These are phyloP conservation scores for Leucophenga varia DNA, from an alignment of 1,140 invertebrate genomes.

Conservation along the genomic window DNA sequence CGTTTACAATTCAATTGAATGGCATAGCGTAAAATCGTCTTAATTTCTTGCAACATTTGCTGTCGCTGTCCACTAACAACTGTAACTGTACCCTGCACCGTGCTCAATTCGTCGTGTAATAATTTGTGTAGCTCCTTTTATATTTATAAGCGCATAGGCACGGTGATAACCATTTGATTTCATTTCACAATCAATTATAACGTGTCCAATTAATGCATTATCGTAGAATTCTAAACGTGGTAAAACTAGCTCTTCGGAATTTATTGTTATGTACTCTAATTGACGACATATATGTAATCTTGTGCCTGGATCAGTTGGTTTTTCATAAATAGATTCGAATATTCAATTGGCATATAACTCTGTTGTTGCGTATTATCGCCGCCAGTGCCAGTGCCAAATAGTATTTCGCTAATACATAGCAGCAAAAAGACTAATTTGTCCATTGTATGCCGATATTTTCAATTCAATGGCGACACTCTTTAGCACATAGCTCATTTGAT, in stretches of 20 bases:
- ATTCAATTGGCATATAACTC: conserved; percentile 25
- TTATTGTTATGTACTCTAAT: conserved; percentile 65
- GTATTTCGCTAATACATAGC: conserved; percentile 32
- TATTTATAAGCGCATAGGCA: conserved; percentile 61
- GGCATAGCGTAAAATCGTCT: conserved; percentile 70
- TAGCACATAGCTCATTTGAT: conserved; percentile 66
- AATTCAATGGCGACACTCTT: conserved; percentile 69
- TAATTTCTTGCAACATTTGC: conserved; percentile 66
- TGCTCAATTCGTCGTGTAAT: conserved; percentile 64
- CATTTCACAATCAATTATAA: conserved; percentile 56
- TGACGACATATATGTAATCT: conserved; percentile 60
- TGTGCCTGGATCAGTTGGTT: background rate
- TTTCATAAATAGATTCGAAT: conserved; percentile 8
- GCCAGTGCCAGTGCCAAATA: conserved; percentile 15
- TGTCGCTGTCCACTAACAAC: conserved; percentile 62
- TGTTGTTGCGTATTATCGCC: conserved; percentile 19
- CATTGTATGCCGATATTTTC: conserved; percentile 61
- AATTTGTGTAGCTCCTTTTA: conserved; percentile 64
- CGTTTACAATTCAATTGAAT: conserved; percentile 72
- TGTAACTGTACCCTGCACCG: conserved; percentile 65
- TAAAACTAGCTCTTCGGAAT: too few relatives aligned
- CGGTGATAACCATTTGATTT: conserved; percentile 36
- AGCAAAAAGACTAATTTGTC: conserved; percentile 61
- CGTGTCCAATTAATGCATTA: conserved; percentile 62
- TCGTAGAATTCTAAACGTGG: conserved; percentile 73